phyloP scores from a whole-genome alignment of 2,113 vertebrate genomes.

The Ranitomeya imitator region DNA sequence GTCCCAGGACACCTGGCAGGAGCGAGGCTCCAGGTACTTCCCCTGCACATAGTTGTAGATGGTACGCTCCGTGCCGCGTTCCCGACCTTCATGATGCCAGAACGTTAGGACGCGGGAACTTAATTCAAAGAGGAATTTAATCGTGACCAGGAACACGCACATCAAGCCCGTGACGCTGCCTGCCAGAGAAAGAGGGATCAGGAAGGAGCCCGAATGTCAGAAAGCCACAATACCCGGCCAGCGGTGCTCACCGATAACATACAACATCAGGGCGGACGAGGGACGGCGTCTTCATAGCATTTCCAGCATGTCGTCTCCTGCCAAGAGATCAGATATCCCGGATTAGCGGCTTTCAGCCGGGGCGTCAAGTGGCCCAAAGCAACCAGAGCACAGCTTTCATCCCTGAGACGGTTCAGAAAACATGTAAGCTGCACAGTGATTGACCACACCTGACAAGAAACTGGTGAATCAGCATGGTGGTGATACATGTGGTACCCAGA shows the following conservation, averaged over 20 bases:
- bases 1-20: constrained; percentile 96
- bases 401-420: neutral
- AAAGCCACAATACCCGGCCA: neutral
- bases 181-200: constrained; percentile 62
- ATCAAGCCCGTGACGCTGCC: constrained; percentile 98
- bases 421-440: neutral
- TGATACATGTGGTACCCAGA: no score
- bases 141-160: constrained; percentile 97
- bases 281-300: constrained; percentile 30
- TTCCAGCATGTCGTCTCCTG: neutral
- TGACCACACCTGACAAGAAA: neutral
- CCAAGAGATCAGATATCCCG: neutral
- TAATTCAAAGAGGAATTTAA: constrained; percentile 99
- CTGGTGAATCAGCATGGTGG: neutral
- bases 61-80: constrained; percentile 90
- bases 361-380: neutral
- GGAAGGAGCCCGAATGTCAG: neutral
- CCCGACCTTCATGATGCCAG: constrained; percentile 96
- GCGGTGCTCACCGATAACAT: constrained; percentile 92
- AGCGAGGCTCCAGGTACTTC: constrained; percentile 96
- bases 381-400: no score
- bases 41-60: constrained; percentile 98
- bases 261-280: constrained; percentile 95
- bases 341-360: neutral
- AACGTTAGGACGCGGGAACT: constrained; percentile 97